Percentiles rank a stretch among this genome's conserved stretches.
Evolutionary conservation across 2,888 invertebrate genomes (phyloP).

Genomic region (Netelia virgata): DNA sequence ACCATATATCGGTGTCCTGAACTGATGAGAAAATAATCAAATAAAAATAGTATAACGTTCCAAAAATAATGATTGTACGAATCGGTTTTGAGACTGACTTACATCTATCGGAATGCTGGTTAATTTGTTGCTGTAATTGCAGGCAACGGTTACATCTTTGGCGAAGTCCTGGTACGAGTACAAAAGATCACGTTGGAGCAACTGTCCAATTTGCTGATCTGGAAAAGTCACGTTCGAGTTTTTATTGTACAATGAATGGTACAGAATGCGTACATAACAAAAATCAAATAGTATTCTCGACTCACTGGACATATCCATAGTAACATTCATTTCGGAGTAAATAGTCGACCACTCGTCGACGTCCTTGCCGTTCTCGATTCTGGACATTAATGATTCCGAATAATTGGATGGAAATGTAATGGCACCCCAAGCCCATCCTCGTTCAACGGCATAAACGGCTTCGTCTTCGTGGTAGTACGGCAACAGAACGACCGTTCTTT

Average conservation of each 20-base stretch:
- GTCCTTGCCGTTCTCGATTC: conserved; percentile 87
- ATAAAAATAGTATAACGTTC: background rate
- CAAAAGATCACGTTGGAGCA: conserved; percentile 91
- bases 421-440: conserved; percentile 92
- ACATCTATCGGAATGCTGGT: conserved; percentile 88
- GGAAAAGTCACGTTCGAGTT: conserved; percentile 72
- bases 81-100: conserved; percentile 78
- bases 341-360: conserved; percentile 87
- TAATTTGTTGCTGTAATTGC: conserved; percentile 88
- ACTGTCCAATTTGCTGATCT: conserved; percentile 96
- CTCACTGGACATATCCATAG: conserved; percentile 95
- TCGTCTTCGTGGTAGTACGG: conserved; percentile 87
- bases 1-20: conserved; percentile 91
- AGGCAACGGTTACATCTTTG: conserved; percentile 87
- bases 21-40: conserved; percentile 84
- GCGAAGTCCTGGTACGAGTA: conserved; percentile 91
- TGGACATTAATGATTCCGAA: conserved; percentile 88
- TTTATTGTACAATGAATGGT: background rate
- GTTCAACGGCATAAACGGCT: conserved; percentile 89
- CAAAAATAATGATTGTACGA: background rate
- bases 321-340: conserved; percentile 89
- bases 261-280: background rate
- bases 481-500: conserved; percentile 89
- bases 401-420: conserved; percentile 92
- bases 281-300: conserved; percentile 58